Base-by-base conservation (phyloP, 2,113 vertebrate genomes). In the Lates calcarifer region DNA sequence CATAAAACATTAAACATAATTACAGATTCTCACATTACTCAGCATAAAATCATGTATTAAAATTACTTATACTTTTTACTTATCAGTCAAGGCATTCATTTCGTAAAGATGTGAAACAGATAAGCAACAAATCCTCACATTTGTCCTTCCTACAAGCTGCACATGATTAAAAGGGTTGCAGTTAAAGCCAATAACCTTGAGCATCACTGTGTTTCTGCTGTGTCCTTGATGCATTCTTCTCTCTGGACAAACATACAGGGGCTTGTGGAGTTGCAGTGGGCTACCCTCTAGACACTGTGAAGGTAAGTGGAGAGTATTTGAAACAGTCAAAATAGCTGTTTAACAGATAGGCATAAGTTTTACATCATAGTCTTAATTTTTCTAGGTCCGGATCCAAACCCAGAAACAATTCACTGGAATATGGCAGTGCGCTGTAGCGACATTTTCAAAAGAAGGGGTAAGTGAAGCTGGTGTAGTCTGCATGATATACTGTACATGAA, bases 371-470 rank as follows among this genome's bases (percentile, higher is more conserved):
- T 33, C 22, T 61, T 28, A 4, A 20, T 43, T 2, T 65, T 51
- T 62, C 1, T 8, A 94, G 93, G 92, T 94, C 18, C 85, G 93
- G 45, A 88, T 94, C 79, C 93, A 94, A 84, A 94, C 93, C 33
- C 93, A 94, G 82, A 93, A 75, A 24, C 92, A 93, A 75, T 94
- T 93, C 53, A 90, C 72, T 3, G 92, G 92, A 75, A 56, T 94
- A 69, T 92, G 87, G 89, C 93, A 94, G 22, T 93, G 92, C 61
- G 24, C 31, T 1, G 55, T 5, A 1, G 45, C 84, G 0, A 94
- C 93, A 0, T 90, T 92, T 74, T 82, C 86, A 17, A 93, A 92
- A 67, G 93, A 94, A 89, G 93, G 93, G 78, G 93, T 94, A 60
- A 82, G 85, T 76, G 6, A 2, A 29, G 39, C 1, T 11, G 28